Conservation (phyloP, 2,797 vertebrate species). For the Oryzias sinensis region DNA sequence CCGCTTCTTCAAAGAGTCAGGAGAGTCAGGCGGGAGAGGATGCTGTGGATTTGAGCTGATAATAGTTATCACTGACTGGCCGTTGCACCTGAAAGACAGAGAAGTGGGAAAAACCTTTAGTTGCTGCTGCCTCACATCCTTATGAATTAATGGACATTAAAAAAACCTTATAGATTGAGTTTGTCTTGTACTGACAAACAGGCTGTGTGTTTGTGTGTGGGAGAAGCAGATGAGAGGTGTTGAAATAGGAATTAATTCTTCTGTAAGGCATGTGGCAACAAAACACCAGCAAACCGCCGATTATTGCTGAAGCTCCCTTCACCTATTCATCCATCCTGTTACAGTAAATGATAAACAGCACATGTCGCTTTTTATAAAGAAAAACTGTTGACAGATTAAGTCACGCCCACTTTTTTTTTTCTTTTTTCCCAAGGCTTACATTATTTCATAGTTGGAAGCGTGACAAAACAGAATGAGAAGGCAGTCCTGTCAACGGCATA, state of each 20-base stretch:
- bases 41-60: conserved; percentile 76
- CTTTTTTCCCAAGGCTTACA: conserved; percentile 22
- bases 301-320: conserved; percentile 16
- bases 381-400: conserved; percentile 40
- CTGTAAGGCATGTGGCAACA: conserved; percentile 59
- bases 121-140: neutral
- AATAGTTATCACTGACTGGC: conserved; percentile 92
- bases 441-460: conserved; percentile 31
- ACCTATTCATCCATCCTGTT: neutral
- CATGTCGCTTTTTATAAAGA: conserved; percentile 2
- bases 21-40: conserved; percentile 89
- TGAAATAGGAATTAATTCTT: conserved; percentile 65
- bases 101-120: neutral
- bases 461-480: conserved; percentile 14
- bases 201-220: conserved; percentile 15
- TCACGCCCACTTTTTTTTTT: conserved; percentile 26
- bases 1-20: conserved; percentile 90
- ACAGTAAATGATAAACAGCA: conserved; percentile 13
- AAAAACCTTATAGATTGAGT: conserved; percentile 15
- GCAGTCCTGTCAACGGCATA: conserved; percentile 16
- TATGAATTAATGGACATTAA: no score
- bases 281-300: conserved; percentile 9
- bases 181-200: conserved; percentile 7
- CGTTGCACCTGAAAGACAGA: conserved; percentile 76
- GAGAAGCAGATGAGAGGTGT: conserved; percentile 64